Conservation (phyloP, 2,888 invertebrate genomes). For the Pomacea canaliculata region DNA sequence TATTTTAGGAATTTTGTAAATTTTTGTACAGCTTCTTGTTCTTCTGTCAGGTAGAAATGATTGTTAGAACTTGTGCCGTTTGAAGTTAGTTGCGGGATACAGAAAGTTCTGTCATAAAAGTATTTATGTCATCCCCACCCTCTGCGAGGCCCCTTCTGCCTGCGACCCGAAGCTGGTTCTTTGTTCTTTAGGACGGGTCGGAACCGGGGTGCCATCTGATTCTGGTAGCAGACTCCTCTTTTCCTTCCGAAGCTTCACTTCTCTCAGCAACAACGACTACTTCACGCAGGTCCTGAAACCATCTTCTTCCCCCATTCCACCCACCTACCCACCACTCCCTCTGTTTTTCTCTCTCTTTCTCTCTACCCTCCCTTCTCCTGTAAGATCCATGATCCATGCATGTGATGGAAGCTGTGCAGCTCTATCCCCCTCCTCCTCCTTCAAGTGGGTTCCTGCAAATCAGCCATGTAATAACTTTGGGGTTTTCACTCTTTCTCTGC, state of each 20-base stretch:
- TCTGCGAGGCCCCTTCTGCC: not conserved
- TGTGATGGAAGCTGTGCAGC: not conserved
- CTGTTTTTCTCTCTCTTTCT: constrained; percentile 1
- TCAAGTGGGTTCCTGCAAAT: not conserved
- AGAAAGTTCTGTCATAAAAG: too few relatives aligned
- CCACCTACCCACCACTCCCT: constrained; percentile 7
- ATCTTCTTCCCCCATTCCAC: not conserved
- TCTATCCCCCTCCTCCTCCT: too few relatives aligned
- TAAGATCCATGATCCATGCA: not conserved
- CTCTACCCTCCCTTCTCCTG: not conserved
- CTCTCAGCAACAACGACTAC: not conserved
- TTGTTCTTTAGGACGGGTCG: not conserved
- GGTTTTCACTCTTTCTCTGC: not conserved
- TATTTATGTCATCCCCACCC: not conserved
- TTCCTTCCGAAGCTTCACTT: not conserved
- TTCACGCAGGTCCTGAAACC: not conserved
- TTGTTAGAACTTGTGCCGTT: too few relatives aligned
- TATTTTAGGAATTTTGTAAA: too few relatives aligned
- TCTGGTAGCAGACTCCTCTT: not conserved
- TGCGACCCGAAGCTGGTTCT: constrained; percentile 9
- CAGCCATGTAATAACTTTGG: constrained; percentile 11
- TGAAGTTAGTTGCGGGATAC: too few relatives aligned
- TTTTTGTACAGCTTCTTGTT: too few relatives aligned
- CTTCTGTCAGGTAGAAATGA: too few relatives aligned
- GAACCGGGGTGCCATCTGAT: constrained; percentile 1